Conservation (phyloP, 2,113 vertebrate genomes). For the Lycaon pictus region DNA sequence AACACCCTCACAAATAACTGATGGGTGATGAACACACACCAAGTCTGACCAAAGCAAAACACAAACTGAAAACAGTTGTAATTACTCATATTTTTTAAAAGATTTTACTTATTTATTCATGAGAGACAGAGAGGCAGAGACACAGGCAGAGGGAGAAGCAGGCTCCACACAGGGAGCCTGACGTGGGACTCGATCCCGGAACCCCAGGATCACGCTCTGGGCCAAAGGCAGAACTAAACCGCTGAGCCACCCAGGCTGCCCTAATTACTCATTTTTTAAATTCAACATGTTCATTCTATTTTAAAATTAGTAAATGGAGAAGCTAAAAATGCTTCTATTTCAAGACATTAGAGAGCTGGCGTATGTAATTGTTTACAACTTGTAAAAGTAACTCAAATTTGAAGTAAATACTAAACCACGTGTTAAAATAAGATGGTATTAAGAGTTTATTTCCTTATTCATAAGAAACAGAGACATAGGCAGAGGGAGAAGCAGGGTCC, state of each 20-base stretch:
- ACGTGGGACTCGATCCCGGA: too few species aligned
- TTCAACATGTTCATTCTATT: conserved; percentile 83
- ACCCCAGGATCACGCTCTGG: too few species aligned
- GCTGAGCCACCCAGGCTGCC: too few species aligned
- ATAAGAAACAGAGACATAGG: too few species aligned
- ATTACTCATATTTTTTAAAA: conserved; percentile 62
- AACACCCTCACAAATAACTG: conserved; percentile 90
- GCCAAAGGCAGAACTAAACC: too few species aligned
- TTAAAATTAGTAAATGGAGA: conserved; percentile 81
- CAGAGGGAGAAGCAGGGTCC: too few species aligned
- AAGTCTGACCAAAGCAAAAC: conserved; percentile 91
- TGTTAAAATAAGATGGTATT: conserved; percentile 83
- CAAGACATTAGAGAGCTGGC: conserved; percentile 82
- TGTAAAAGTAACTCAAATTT: conserved; percentile 87
- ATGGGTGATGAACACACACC: conserved; percentile 87
- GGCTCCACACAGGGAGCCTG: too few species aligned
- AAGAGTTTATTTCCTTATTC: too few species aligned
- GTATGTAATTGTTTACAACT: conserved; percentile 82
- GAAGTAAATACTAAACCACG: conserved; percentile 87
- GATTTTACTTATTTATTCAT: too few species aligned
- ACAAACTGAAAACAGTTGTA: conserved; percentile 85
- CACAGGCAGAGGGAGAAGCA: too few species aligned
- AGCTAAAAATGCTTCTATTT: conserved; percentile 84
- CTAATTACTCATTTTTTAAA: conserved; percentile 60
- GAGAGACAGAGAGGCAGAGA: too few species aligned